phyloP scores from a whole-genome alignment of 2,113 vertebrate genomes.

The Engraulis encrasicolus region DNA sequence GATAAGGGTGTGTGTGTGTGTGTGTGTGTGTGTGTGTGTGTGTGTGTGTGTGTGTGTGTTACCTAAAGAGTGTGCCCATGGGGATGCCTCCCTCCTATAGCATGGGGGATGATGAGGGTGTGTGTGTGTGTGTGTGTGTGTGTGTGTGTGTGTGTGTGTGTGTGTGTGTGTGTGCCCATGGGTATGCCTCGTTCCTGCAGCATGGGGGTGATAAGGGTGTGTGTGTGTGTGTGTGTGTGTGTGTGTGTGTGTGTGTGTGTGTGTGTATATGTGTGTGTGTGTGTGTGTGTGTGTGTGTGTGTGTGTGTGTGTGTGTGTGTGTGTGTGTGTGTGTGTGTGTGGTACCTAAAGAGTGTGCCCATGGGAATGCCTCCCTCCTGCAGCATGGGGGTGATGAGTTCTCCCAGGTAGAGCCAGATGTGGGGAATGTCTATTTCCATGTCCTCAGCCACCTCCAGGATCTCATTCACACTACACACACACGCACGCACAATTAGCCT shows the following conservation, averaged over 20 bases:
- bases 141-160: too few relatives aligned
- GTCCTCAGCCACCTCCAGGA: slow-evolving; percentile 90
- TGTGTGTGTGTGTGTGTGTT: too few relatives aligned
- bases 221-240: too few relatives aligned
- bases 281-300: not conserved
- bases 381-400: slow-evolving; percentile 89
- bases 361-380: slow-evolving; percentile 90
- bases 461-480: slow-evolving; percentile 82
- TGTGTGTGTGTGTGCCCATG: too few relatives aligned
- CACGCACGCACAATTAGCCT: not conserved
- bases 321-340: not conserved
- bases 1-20: too few relatives aligned
- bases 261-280: not conserved
- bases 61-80: not conserved
- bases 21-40: too few relatives aligned
- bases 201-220: too few relatives aligned
- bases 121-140: too few relatives aligned
- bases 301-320: not conserved
- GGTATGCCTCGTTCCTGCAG: too few relatives aligned
- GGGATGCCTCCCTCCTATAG: not conserved
- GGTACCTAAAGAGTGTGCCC: slow-evolving; percentile 90
- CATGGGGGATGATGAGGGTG: too few relatives aligned
- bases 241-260: too few relatives aligned
- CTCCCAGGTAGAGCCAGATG: slow-evolving; percentile 94
- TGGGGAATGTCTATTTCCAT: slow-evolving; percentile 98